Percentiles rank a stretch among this genome's conserved stretches.
phyloP scores from a whole-genome alignment of 2,113 vertebrate genomes.

The Peromyscus polionotus region DNA sequence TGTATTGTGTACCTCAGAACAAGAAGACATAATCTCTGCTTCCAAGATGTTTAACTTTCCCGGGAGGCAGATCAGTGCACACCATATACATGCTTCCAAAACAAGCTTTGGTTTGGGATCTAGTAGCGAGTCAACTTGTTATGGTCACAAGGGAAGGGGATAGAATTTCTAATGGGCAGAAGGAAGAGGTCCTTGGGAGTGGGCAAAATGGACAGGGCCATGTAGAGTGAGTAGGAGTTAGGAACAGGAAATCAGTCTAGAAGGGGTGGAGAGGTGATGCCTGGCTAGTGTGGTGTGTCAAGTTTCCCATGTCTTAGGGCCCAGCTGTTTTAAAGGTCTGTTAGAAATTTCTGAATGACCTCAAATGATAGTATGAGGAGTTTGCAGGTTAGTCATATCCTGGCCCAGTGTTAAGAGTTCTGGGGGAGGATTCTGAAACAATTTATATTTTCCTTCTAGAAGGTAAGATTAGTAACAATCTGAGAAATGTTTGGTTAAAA shows the following conservation, averaged over 20 bases:
- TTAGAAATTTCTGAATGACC: neutral
- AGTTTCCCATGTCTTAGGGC: neutral
- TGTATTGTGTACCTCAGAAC: neutral
- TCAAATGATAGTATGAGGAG: neutral
- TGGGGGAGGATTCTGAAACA: neutral
- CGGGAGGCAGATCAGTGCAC: neutral
- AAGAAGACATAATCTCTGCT: neutral
- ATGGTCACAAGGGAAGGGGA: neutral
- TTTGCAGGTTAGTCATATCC: constrained; percentile 24
- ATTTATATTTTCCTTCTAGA: neutral
- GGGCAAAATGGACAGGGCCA: neutral
- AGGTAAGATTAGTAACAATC: neutral
- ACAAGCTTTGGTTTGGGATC: neutral
- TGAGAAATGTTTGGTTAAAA: constrained; percentile 4
- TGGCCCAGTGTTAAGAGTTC: neutral
- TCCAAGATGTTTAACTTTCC: neutral
- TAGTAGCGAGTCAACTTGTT: neutral
- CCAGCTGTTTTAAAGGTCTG: neutral
- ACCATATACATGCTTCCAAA: neutral
- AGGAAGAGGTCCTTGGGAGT: neutral
- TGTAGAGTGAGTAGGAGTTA: neutral
- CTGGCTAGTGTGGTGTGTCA: neutral
- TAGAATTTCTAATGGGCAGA: neutral
- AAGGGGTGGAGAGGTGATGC: neutral
- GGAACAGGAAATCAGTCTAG: neutral